phyloP scores from a whole-genome alignment of 1,140 invertebrate genomes.

The Drosophila ironensis region DNA sequence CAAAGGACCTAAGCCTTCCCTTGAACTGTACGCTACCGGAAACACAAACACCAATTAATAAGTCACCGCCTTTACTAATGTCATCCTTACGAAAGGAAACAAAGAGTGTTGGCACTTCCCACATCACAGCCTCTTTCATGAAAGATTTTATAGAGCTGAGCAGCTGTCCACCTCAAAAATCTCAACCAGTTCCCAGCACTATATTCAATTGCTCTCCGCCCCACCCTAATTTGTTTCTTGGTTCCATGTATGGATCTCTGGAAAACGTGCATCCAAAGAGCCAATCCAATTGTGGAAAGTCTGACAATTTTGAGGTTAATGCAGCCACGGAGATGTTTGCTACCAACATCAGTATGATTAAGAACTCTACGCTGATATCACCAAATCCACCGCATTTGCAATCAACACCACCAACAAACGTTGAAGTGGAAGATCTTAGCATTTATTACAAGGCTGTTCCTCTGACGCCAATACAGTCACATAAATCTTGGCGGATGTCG shows the following conservation, averaged over 20 bases:
- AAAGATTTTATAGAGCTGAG: constrained; percentile 58
- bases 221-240: no score
- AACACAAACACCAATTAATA: constrained; percentile 8
- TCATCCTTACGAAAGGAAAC: constrained; percentile 57
- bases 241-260: not conserved
- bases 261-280: not conserved
- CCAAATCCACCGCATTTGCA: not conserved
- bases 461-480: constrained; percentile 53
- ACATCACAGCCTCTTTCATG: constrained; percentile 60
- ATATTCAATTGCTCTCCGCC: no score
- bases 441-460: constrained; percentile 73
- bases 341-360: constrained; percentile 70
- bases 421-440: constrained; percentile 44
- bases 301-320: constrained; percentile 56
- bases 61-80: constrained; percentile 22
- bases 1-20: not conserved
- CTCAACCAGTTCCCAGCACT: not conserved
- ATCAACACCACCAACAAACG: not conserved
- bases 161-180: constrained; percentile 6
- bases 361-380: constrained; percentile 70
- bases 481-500: constrained; percentile 50
- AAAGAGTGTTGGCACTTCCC: constrained; percentile 10
- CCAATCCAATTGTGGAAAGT: not conserved
- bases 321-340: constrained; percentile 74
- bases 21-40: constrained; percentile 42